Evolutionary conservation across 2,113 vertebrate species (phyloP).

Genomic region (mouse (Mus musculus)): GRCm39 chr3:150546501-150547000

Average conservation of each 20-base stretch:
- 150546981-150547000: slow-evolving; percentile 41
- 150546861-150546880: not conserved
- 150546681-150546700: not conserved
- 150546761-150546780: not conserved
- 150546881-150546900: not conserved
- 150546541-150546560: not conserved
- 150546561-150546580: too few species aligned
- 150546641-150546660: not conserved
- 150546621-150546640: not conserved
- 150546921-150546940: not conserved
- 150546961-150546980: not conserved
- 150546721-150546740: not conserved
- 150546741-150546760: not conserved
- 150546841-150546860: not conserved
- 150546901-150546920: slow-evolving; percentile 21
- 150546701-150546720: not conserved
- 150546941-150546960: not conserved
- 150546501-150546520: not conserved
- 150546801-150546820: not conserved
- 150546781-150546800: not conserved
- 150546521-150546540: not conserved
- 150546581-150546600: not conserved
- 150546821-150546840: not conserved
- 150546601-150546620: not conserved
- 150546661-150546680: not conserved